Percentiles rank a stretch among this genome's conserved stretches.
These are phyloP conservation scores for Lagorchestes hirsutus DNA, from an alignment of 2,797 vertebrate genomes.

Conservation along the genomic window DNA sequence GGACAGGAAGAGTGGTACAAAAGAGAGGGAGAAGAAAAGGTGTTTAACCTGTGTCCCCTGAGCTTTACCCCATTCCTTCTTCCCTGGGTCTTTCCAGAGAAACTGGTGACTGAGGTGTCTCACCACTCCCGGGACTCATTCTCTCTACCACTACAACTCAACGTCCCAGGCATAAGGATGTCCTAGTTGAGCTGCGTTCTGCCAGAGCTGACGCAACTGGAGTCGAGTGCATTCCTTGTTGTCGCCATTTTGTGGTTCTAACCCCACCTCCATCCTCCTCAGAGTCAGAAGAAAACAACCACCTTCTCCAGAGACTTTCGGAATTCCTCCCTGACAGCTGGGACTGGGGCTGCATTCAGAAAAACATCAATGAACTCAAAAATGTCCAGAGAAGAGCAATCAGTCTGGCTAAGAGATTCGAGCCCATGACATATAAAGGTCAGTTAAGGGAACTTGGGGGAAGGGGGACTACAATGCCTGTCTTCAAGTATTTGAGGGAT, in stretches of 20 bases:
- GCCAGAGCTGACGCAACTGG: not conserved
- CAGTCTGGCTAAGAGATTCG: not conserved
- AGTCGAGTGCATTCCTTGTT: not conserved
- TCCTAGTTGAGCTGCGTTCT: not conserved
- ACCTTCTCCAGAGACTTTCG: too few relatives aligned
- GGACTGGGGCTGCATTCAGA: not conserved
- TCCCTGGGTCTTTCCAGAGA: not conserved
- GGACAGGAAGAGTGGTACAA: not conserved
- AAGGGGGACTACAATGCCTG: not conserved
- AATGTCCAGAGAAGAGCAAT: not conserved
- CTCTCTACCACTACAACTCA: too few relatives aligned
- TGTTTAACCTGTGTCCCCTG: not conserved
- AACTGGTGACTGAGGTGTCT: not conserved
- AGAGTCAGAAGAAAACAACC: too few relatives aligned
- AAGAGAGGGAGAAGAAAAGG: not conserved
- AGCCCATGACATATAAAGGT: not conserved
- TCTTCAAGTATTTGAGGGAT: not conserved
- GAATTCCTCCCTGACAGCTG: not conserved
- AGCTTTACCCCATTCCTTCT: not conserved
- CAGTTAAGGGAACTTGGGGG: not conserved
- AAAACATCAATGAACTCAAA: not conserved
- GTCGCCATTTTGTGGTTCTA: not conserved
- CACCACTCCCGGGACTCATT: too few relatives aligned
- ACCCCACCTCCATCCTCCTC: too few relatives aligned
- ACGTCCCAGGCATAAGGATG: not conserved